Evolutionary conservation across 2,797 vertebrate genomes (phyloP).

Genomic region (Triplophysa bombifrons): DNA sequence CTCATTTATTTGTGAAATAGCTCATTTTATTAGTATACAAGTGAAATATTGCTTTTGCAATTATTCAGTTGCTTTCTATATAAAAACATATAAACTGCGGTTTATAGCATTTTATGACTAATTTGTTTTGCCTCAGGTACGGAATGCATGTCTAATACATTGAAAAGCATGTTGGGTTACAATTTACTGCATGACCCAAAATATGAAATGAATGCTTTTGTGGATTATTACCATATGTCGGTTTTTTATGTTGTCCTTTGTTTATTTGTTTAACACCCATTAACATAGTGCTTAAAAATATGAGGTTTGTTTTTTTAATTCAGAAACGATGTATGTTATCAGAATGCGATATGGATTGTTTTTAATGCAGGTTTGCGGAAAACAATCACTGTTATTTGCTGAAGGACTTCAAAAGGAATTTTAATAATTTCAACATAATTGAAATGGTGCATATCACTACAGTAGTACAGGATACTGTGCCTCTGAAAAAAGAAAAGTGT

Average conservation of each 20-base stretch:
- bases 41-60: constrained; percentile 29
- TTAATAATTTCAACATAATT: constrained; percentile 46
- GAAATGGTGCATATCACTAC: constrained; percentile 50
- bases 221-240: constrained; percentile 52
- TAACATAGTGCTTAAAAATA: constrained; percentile 39
- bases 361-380: constrained; percentile 57
- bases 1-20: constrained; percentile 46
- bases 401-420: constrained; percentile 46
- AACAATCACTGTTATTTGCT: constrained; percentile 58
- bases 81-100: constrained; percentile 48
- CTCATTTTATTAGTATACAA: constrained; percentile 44
- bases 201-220: constrained; percentile 57
- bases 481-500: constrained; percentile 35
- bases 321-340: constrained; percentile 28
- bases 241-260: constrained; percentile 47
- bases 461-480: constrained; percentile 37
- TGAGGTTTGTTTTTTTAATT: constrained; percentile 39
- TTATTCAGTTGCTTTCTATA: constrained; percentile 45
- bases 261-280: constrained; percentile 47
- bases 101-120: constrained; percentile 50
- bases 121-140: constrained; percentile 59
- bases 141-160: constrained; percentile 60
- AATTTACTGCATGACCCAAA: constrained; percentile 59
- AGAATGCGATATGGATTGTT: constrained; percentile 45
- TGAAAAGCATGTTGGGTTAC: constrained; percentile 61